Evolutionary conservation across 1,140 invertebrate species (phyloP), one percentile per base, ranked within the genome.

Genomic region (Zophobas atratus): DNA sequence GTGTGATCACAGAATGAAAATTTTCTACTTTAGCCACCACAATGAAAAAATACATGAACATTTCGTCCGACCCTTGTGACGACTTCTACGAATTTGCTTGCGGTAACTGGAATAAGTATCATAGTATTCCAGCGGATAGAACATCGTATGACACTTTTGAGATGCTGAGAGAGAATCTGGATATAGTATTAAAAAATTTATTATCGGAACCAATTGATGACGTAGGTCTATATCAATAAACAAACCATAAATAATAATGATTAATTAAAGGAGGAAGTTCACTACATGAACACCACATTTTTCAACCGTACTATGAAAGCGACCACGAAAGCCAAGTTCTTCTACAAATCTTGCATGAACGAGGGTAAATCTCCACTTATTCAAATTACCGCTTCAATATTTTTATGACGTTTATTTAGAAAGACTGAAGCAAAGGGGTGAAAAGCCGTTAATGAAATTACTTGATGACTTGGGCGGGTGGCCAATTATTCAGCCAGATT

Each of bases 71-170:
- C 87, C 97, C 97, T 0, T 99, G 97, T 85, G 88, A 94, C 1
- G 96, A 99, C 85, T 98, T 98, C 85, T 98, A 97, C 86, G 91
- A 95, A 82, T 98, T 93, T 83, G 93, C 96, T 0, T 98, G 96
- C 84, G 96, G 96, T 8, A 94, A 95, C 79, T 97, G 96, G 96
- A 91, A 92, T 36, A 90, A 90, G 36, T 88, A 92, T 51, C 95
- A 97, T 87, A 94, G 94, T 0, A 96, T 97, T 78, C 96, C 96
- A 1, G 92, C 92, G 79, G 95, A 96, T 83, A 93, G 94, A 86
- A 91, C 92, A 34, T 92, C 92, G 70, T 95, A 92, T 79, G 94
- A 96, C 82, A 95, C 93, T 0, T 95, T 96, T 85, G 94, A 95
- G 86, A 93, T 94, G 87, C 87, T 95, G 39, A 88, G 94, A 70